Percentiles rank a stretch among this genome's conserved stretches.
These are phyloP conservation scores for Drosophila pectinifera DNA, from an alignment of 1,140 invertebrate genomes.

Conservation along the genomic window DNA sequence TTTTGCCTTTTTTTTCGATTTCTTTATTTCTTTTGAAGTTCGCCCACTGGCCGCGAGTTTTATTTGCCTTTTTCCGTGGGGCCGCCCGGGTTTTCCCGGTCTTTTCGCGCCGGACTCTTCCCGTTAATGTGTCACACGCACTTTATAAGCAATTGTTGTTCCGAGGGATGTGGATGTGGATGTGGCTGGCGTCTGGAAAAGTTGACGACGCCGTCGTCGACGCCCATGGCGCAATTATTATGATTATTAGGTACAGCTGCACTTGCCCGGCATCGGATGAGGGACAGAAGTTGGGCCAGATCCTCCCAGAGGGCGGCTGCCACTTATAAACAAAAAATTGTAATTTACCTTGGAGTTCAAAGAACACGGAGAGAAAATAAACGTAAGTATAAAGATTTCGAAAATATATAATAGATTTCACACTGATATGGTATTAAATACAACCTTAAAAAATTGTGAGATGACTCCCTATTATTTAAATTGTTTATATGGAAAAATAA, in stretches of 20 bases:
- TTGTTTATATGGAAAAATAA: too few species aligned
- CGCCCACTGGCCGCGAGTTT: conserved; percentile 63
- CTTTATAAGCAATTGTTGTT: conserved; percentile 82
- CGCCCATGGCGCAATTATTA: conserved; percentile 83
- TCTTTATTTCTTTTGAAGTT: conserved; percentile 83
- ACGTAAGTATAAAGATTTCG: background rate
- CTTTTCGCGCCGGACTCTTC: conserved; percentile 47
- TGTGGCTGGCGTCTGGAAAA: conserved; percentile 67
- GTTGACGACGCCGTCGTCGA: conserved; percentile 72
- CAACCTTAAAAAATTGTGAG: background rate
- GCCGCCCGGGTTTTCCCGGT: conserved; percentile 52
- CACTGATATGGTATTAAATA: background rate
- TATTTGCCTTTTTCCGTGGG: conserved; percentile 70
- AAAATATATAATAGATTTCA: background rate
- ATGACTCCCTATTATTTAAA: too few species aligned
- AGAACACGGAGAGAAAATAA: background rate
- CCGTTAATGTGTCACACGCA: conserved; percentile 83
- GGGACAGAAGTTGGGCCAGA: conserved; percentile 12
- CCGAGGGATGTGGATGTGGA: conserved; percentile 4
- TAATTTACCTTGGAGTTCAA: conserved; percentile 71
- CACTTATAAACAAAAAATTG: conserved; percentile 80
- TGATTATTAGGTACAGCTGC: conserved; percentile 83
- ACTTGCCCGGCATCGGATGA: conserved; percentile 49
- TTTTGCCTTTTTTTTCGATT: conserved; percentile 26
- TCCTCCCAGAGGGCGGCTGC: conserved; percentile 53